phyloP scores from a whole-genome alignment of 35 echinoderm and acorn worm genomes.

The Strongylocentrotus purpuratus region DNA sequence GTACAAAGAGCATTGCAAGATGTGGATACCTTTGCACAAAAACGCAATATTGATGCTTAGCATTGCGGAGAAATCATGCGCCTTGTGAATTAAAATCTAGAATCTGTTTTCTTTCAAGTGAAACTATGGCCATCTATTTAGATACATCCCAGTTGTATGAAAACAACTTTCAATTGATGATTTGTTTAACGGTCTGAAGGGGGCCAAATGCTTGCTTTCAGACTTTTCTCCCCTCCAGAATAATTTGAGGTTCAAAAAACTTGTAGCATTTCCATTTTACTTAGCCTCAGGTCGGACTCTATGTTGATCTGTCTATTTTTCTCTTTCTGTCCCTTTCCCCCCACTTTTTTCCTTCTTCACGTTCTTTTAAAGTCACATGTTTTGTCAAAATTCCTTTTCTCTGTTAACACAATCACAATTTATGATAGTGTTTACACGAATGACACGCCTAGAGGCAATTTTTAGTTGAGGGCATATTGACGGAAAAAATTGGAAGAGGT shows the following conservation, averaged over 20 bases:
- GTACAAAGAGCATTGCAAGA: too few species aligned
- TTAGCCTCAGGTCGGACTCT: not conserved
- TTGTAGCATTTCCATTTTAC: conserved; percentile 28
- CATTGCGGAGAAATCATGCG: too few species aligned
- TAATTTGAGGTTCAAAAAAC: conserved; percentile 41
- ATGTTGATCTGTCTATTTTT: not conserved
- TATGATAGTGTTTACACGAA: conserved; percentile 49
- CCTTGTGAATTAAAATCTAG: too few species aligned
- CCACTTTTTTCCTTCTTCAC: not conserved
- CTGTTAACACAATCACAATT: conserved; percentile 47
- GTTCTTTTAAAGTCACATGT: not conserved
- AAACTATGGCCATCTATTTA: too few species aligned
- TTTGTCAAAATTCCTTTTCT: conserved; percentile 38
- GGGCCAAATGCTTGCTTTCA: conserved; percentile 7
- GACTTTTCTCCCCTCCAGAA: not conserved
- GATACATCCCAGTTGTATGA: too few species aligned
- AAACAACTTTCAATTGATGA: too few species aligned
- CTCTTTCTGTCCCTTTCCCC: not conserved
- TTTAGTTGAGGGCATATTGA: conserved; percentile 39
- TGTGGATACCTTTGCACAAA: too few species aligned
- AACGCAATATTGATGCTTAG: too few species aligned
- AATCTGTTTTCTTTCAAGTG: too few species aligned
- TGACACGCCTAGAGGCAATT: conserved; percentile 40
- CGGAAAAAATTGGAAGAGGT: conserved; percentile 7
- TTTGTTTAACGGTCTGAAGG: too few species aligned